These are phyloP conservation scores for Epizoanthus stellaris DNA, from an alignment of 92 coral and sea anemone species.

Conservation along the genomic window DNA sequence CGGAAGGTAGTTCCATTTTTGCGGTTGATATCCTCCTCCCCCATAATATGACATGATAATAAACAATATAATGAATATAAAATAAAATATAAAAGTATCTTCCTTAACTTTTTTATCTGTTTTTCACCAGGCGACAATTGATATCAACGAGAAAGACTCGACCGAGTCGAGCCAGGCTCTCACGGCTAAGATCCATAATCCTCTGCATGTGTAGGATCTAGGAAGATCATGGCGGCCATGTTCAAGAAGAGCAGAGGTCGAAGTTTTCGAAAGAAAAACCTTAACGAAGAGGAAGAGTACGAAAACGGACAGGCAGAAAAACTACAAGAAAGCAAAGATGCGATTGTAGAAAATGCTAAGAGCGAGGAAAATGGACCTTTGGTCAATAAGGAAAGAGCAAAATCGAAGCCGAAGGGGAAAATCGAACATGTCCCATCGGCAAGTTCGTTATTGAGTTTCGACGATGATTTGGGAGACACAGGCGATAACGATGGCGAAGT, in stretches of 20 bases:
- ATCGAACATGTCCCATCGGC: slow-evolving; percentile 73
- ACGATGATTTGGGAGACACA: slow-evolving; percentile 55
- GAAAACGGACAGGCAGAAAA: slow-evolving; percentile 43
- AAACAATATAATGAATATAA: background rate
- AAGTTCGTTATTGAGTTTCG: slow-evolving; percentile 86
- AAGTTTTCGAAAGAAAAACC: slow-evolving; percentile 87
- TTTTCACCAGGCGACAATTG: slow-evolving; percentile 5
- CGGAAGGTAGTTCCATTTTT: slow-evolving; percentile 86
- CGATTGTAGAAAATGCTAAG: slow-evolving; percentile 30
- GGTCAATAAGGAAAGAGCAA: slow-evolving; percentile 34
- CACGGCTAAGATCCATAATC: slow-evolving; percentile 54
- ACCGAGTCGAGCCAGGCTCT: background rate
- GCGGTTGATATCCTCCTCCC: slow-evolving; percentile 81
- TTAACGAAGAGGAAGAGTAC: slow-evolving; percentile 76
- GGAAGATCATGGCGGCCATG: slow-evolving; percentile 82
- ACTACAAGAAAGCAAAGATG: slow-evolving; percentile 63
- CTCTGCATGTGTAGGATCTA: slow-evolving; percentile 32
- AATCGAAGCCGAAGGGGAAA: slow-evolving; percentile 52
- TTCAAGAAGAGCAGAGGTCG: slow-evolving; percentile 87
- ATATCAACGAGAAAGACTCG: background rate
- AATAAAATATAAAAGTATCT: background rate
- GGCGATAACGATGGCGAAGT: slow-evolving; percentile 73
- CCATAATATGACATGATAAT: slow-evolving; percentile 82
- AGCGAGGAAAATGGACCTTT: slow-evolving; percentile 35
- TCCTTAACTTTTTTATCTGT: background rate